These are phyloP conservation scores for Diorhabda elongata DNA, from an alignment of 1,140 invertebrate genomes.

Conservation along the genomic window DNA sequence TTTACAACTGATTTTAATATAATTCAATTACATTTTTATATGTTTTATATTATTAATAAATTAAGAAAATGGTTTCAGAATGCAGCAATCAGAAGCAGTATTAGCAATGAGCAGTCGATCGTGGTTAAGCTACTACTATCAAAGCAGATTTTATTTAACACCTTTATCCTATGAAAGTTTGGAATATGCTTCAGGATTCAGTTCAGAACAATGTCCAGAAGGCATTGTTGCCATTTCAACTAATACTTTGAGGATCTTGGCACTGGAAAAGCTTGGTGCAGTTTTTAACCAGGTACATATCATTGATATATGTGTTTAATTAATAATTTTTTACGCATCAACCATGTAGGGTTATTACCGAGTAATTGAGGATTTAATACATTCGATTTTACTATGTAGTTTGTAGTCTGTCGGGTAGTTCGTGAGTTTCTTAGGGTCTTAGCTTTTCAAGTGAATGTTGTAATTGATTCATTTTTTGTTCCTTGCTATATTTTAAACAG, in stretches of 20 bases:
- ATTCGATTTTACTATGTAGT: no score
- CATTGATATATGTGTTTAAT: no score
- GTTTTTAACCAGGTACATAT: conserved; percentile 85
- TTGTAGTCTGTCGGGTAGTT: no score
- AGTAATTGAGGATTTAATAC: background rate
- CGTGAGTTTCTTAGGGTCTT: no score
- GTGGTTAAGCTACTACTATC: conserved; percentile 98
- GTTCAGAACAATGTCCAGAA: conserved; percentile 98
- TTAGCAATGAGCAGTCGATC: conserved; percentile 96
- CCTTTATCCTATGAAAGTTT: conserved; percentile 94
- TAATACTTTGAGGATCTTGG: conserved; percentile 95
- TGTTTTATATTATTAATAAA: no score
- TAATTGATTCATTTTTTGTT: no score
- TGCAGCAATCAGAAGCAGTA: conserved; percentile 95
- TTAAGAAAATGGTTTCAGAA: conserved; percentile 62
- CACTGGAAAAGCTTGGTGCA: conserved; percentile 95
- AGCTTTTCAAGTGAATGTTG: no score
- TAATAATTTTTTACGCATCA: no score
- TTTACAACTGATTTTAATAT: no score
- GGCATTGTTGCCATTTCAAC: conserved; percentile 97
- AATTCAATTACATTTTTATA: no score
- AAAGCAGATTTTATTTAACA: conserved; percentile 93
- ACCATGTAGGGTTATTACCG: no score
- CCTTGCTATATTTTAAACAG: no score
- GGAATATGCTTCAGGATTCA: conserved; percentile 97